phyloP scores from a whole-genome alignment of 2,888 invertebrate genomes.

The Amaurobius ferox region DNA sequence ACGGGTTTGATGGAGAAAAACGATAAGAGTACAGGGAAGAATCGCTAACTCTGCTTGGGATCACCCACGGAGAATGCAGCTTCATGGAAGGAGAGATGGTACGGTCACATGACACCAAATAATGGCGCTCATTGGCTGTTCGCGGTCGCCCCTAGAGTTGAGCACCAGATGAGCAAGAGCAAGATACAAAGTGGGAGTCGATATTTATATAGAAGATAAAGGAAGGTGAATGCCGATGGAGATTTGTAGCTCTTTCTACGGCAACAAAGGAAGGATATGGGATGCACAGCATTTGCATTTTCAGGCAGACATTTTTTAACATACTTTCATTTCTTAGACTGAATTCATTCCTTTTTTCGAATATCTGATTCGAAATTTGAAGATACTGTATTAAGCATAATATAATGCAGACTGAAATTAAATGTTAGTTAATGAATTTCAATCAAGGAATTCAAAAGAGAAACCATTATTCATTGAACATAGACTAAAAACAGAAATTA shows the following conservation, averaged over 20 bases:
- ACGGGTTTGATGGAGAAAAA: neutral
- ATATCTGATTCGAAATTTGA: too few species aligned
- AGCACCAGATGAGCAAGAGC: conserved; percentile 47
- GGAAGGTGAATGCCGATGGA: conserved; percentile 21
- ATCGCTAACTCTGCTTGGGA: neutral
- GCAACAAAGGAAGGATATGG: neutral
- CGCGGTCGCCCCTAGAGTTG: conserved; percentile 62
- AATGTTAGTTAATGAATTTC: too few species aligned
- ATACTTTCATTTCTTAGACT: too few species aligned
- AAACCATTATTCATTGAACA: too few species aligned
- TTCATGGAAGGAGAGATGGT: conserved; percentile 52
- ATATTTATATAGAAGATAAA: conserved; percentile 48
- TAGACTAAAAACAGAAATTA: too few species aligned
- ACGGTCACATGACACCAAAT: conserved; percentile 46
- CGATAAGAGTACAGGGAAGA: neutral
- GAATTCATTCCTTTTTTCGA: too few species aligned
- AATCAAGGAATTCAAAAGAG: too few species aligned
- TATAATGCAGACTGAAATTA: too few species aligned
- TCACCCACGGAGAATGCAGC: conserved; percentile 46
- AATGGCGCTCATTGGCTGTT: conserved; percentile 43
- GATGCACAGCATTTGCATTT: too few species aligned
- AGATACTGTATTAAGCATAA: too few species aligned
- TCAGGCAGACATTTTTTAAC: too few species aligned
- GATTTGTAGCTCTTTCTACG: neutral
- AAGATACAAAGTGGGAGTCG: conserved; percentile 47